Base-by-base conservation (phyloP, 2,888 invertebrate genomes). In the Cantharis nigra region DNA sequence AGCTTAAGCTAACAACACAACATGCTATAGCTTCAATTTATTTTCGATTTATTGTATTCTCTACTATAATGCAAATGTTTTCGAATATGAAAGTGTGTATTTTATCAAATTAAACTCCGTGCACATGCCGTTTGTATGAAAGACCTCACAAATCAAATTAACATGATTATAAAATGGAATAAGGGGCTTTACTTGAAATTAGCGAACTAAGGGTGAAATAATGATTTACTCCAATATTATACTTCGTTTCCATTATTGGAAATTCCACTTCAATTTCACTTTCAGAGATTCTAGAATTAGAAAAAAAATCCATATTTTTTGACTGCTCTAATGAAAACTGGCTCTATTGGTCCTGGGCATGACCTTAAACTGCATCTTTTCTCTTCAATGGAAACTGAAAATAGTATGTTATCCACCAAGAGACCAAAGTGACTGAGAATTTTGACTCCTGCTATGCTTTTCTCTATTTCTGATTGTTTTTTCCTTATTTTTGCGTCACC, bases 1-100 rank as follows among this genome's bases (percentile, higher is more conserved):
- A 82, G 81, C 84, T 83, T 80, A 81, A 80, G 83, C 82, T 83
- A 83, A 81, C 81, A 80, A 78, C 82, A 83, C 83, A 83, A 83
- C 83, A 83, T 84, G 84, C 83, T 85, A 85, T 83, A 85, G 84
- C 75, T 75, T 72, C 75, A 78, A 78, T 78, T 77, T 77, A 77
- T 70, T 70, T 63, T 74, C 69, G 14, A 70, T 18, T 69, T 74
- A 70, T 70, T 74, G n/a, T 69, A 30, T 67, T 64, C 13, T 13
- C 33, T 11, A 65, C 18, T 20, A 7, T 49, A 49, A 49, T 49
- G 49, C n/a, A 49, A 49, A 49, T 49, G 49, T 65, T 18, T 11
- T 0, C 16, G 16, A 65, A 23, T 13, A 16, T 33, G 69, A 28
- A 64, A 28, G 63, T 71, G 63, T 26, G 13, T 63, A 28, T 26